Evolutionary conservation across 2,113 vertebrate genomes (phyloP).

Genomic region (Euleptes europaea): DNA sequence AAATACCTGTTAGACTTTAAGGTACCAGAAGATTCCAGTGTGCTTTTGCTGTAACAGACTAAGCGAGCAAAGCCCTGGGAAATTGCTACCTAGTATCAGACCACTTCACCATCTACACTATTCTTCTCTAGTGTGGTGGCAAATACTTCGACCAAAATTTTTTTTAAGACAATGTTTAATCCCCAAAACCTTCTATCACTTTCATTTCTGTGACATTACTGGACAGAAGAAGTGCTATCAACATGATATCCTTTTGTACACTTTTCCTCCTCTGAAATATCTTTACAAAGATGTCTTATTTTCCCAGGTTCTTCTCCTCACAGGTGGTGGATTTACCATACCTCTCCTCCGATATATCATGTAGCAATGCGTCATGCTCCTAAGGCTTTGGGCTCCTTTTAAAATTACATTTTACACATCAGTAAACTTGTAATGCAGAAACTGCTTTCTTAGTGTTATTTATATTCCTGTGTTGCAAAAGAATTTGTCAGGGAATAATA

Average conservation of each 20-base stretch:
- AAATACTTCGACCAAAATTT: not conserved
- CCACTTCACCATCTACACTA: not conserved
- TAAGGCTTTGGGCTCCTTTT: constrained; percentile 69
- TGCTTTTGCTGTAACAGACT: too few species aligned
- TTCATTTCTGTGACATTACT: not conserved
- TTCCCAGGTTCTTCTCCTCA: constrained; percentile 25
- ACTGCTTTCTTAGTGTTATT: constrained; percentile 81
- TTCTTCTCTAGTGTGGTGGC: not conserved
- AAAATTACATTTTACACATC: constrained; percentile 85
- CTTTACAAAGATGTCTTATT: constrained; percentile 63
- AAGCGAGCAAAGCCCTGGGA: not conserved
- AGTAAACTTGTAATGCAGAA: constrained; percentile 82
- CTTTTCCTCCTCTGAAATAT: constrained; percentile 13
- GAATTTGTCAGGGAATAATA: constrained; percentile 81
- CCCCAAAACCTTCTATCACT: not conserved
- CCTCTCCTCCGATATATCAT: constrained; percentile 53
- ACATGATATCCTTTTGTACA: not conserved
- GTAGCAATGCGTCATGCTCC: constrained; percentile 43
- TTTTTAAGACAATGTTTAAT: not conserved
- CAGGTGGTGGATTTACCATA: constrained; percentile 45
- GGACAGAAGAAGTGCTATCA: not conserved
- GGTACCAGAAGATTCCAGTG: too few species aligned
- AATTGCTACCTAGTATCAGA: not conserved
- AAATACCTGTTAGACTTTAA: too few species aligned
- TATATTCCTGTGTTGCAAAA: constrained; percentile 75